phyloP scores from a whole-genome alignment of 2,113 vertebrate species.

The Callocephalon fimbriatum region DNA sequence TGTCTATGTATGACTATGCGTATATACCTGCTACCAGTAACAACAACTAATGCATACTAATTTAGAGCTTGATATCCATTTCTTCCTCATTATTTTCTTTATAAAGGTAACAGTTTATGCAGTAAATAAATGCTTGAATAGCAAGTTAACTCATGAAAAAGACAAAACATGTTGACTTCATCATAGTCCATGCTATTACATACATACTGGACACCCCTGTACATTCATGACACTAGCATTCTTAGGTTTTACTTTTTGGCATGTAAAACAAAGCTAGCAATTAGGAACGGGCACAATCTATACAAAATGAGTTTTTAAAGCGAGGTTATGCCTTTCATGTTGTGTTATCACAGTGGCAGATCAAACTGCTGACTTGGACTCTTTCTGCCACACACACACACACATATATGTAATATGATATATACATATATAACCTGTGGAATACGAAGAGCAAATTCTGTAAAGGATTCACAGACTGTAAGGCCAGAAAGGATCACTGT shows the following conservation, averaged over 20 bases:
- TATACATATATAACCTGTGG: neutral
- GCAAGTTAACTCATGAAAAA: neutral
- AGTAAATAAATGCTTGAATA: neutral
- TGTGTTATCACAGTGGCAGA: too few species aligned
- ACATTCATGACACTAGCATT: neutral
- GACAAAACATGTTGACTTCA: neutral
- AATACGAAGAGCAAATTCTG: neutral
- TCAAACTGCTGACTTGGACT: too few species aligned
- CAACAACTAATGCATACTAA: neutral
- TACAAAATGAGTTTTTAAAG: neutral
- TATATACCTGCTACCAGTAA: neutral
- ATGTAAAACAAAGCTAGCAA: neutral
- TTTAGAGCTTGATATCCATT: neutral
- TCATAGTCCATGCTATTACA: neutral
- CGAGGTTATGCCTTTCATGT: too few species aligned
- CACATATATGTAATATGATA: neutral
- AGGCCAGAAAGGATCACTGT: neutral
- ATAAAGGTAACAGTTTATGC: neutral
- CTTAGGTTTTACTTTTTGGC: neutral
- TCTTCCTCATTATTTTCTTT: neutral
- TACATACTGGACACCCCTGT: neutral
- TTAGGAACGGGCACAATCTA: neutral
- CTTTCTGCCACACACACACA: neutral
- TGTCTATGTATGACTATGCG: neutral
- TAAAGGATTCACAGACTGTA: neutral